These are phyloP conservation scores for Barnardius zonarius DNA, from an alignment of 2,113 vertebrate genomes.

Conservation along the genomic window DNA sequence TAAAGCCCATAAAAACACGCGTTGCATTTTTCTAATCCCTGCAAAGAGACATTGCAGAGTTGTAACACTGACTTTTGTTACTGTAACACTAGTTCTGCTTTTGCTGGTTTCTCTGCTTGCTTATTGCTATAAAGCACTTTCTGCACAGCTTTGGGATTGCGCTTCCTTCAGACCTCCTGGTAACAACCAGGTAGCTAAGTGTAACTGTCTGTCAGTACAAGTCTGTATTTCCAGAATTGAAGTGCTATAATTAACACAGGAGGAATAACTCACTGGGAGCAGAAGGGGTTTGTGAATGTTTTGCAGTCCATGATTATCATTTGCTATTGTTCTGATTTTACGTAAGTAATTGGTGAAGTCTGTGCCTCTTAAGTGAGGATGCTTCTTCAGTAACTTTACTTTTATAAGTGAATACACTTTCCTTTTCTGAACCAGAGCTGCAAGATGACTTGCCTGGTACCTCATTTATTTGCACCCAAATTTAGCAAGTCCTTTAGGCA, in stretches of 20 bases:
- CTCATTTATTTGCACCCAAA: background rate
- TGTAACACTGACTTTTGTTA: background rate
- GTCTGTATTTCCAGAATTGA: background rate
- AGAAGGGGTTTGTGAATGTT: background rate
- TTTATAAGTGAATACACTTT: background rate
- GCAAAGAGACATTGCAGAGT: background rate
- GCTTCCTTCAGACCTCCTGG: background rate
- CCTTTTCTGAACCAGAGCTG: background rate
- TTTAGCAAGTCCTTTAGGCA: background rate
- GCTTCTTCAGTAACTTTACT: background rate
- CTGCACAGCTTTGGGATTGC: background rate
- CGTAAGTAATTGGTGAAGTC: conserved; percentile 6
- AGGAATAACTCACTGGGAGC: background rate
- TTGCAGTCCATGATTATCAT: background rate
- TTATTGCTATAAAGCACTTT: background rate
- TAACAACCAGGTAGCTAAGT: background rate
- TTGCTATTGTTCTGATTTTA: conserved; percentile 35
- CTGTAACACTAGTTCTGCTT: background rate
- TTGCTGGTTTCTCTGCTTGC: background rate
- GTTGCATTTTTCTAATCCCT: background rate
- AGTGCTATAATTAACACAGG: background rate
- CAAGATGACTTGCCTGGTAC: background rate
- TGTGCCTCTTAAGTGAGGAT: conserved; percentile 12
- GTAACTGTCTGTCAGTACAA: background rate
- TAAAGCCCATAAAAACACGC: background rate